Evolutionary conservation across 1,140 invertebrate species (phyloP).

Genomic region (Paraescarpia echinospica): DNA sequence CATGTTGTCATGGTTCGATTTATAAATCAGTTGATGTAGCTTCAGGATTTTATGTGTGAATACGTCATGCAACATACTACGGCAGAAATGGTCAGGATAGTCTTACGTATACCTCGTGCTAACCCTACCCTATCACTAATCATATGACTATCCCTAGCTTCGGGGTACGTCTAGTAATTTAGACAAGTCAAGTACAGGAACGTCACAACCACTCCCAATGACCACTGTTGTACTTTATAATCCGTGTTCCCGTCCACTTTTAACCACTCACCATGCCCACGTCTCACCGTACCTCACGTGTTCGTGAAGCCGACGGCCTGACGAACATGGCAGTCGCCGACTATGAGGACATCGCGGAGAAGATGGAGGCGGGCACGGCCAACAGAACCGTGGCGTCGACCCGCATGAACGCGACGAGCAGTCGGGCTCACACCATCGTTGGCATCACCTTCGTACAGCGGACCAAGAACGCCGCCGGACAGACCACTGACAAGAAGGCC

Average conservation of each 20-base stretch:
- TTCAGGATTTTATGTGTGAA: too few relatives aligned
- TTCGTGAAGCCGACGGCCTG: constrained; percentile 63
- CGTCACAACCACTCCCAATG: too few relatives aligned
- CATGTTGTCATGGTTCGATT: too few relatives aligned
- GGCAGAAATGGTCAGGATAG: too few relatives aligned
- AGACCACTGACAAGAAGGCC: constrained; percentile 64
- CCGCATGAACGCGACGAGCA: constrained; percentile 70
- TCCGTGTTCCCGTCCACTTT: background rate
- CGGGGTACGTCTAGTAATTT: too few relatives aligned
- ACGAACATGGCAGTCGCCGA: constrained; percentile 60
- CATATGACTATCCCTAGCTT: too few relatives aligned
- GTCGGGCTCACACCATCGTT: constrained; percentile 69
- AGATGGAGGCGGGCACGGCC: constrained; percentile 65
- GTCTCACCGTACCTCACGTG: background rate
- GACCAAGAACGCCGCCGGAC: constrained; percentile 60
- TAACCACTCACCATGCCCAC: background rate
- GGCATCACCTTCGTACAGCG: constrained; percentile 66
- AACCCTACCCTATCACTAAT: too few relatives aligned
- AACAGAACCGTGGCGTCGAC: constrained; percentile 68
- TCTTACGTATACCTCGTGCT: too few relatives aligned
- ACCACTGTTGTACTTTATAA: too few relatives aligned
- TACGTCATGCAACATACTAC: too few relatives aligned
- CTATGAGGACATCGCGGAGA: constrained; percentile 63
- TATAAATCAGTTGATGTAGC: too few relatives aligned
- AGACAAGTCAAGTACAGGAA: too few relatives aligned